Conservation (phyloP, 2,888 invertebrate genomes). For the Lutraria lutraria region DNA sequence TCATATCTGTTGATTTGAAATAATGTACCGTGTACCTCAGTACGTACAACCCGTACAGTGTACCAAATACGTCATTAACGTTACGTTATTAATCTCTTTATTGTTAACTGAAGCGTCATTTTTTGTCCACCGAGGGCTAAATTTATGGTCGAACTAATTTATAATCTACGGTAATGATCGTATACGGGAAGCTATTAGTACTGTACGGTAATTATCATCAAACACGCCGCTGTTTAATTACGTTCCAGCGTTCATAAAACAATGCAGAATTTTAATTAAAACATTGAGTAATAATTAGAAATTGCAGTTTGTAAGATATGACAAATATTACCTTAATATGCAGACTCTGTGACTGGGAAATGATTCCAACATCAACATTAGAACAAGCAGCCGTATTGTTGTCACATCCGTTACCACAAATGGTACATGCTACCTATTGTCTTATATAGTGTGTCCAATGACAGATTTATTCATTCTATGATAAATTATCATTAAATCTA, state of each 20-base stretch:
- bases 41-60: neutral
- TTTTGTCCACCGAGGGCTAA: conserved; percentile 12
- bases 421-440: neutral
- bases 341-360: neutral
- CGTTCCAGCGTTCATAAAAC: neutral
- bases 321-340: conserved; percentile 20
- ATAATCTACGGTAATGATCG: neutral
- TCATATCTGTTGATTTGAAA: neutral
- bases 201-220: neutral
- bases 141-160: conserved; percentile 19
- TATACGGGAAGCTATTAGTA: neutral
- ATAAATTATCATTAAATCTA: neutral
- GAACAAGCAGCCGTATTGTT: neutral
- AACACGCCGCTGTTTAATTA: neutral
- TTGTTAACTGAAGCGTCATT: conserved; percentile 13
- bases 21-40: neutral
- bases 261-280: neutral
- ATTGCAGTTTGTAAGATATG: neutral
- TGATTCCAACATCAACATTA: neutral
- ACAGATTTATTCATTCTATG: neutral
- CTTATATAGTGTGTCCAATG: neutral
- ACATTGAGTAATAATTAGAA: neutral
- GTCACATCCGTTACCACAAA: neutral
- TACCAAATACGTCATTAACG: neutral
- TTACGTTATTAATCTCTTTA: conserved; percentile 2